Evolutionary conservation across 1,140 invertebrate species (phyloP), one percentile per base, ranked within the genome.

Genomic region (Diorhabda elongata): DNA sequence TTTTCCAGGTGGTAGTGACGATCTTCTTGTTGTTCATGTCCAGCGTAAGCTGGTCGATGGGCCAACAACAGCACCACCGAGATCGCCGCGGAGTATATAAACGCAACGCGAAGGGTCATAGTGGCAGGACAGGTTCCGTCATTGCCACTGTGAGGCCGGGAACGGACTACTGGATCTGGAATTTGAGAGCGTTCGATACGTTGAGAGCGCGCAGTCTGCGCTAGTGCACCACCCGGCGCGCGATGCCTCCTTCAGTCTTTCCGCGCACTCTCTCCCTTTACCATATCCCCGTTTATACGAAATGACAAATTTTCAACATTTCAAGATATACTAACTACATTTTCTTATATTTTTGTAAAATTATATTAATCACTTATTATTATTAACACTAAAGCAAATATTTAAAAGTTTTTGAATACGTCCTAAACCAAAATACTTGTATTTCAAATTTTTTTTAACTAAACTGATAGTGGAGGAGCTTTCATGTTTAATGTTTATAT

Each of bases 61-160:
- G 73, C 74, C 44, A 76, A 67, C 64, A 77, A 71, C 71, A 74
- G 70, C 61, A 76, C 71, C 71, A 70, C 75, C 68, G 76, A 67
- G 69, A 79, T 73, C 76, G 74, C 76, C 47, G n/a, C 47, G 47
- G 47, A 52, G 76, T 76, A 75, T 69, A 73, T 70, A 61, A 77
- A 74, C 79, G 75, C 78, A 73, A 73, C 73, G 72, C 74, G 77
- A 71, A 58, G 72, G 75, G 78, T 80, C 78, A 79, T 79, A 69
- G 74, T 72, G 71, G 71, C 74, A 69, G 69, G 69, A 70, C 61
- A 59, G 57, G 71, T 66, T 68, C 72, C 70, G 73, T 81, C 78
- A 79, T 79, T 76, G 77, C 77, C 77, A 72, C 76, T 75, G 77
- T 76, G 75, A 79, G 74, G 79, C 79, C 79, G 78, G 79, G 79